Evolutionary conservation across 2,113 vertebrate species (phyloP).

Genomic region (Mobula birostris): DNA sequence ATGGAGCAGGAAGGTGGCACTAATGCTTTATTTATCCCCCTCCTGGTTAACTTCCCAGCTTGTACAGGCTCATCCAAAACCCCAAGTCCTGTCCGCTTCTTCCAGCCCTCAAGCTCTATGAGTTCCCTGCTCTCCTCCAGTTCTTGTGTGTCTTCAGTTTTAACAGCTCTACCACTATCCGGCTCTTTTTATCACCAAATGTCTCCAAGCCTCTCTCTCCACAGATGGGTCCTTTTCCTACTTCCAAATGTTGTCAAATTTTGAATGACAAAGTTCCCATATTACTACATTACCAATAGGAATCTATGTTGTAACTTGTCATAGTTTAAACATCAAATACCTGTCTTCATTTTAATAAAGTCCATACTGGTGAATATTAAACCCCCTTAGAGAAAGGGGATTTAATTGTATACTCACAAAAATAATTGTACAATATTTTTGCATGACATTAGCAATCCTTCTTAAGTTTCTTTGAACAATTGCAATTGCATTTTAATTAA

Average conservation of each 20-base stretch:
- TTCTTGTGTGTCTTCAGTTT: not conserved
- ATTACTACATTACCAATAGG: not conserved
- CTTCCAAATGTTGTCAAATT: not conserved
- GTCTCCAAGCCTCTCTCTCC: not conserved
- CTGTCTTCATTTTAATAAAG: not conserved
- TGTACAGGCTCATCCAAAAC: too few species aligned
- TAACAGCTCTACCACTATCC: not conserved
- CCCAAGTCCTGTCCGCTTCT: not conserved
- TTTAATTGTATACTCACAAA: not conserved
- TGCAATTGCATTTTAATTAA: not conserved
- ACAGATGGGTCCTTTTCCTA: too few species aligned
- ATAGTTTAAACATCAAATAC: not conserved
- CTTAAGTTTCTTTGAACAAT: not conserved
- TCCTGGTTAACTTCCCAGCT: not conserved
- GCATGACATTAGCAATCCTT: not conserved
- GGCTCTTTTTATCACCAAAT: not conserved
- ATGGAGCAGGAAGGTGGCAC: not conserved
- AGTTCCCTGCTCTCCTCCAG: not conserved
- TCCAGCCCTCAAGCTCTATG: not conserved
- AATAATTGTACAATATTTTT: not conserved
- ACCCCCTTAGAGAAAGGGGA: not conserved
- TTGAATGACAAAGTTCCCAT: not conserved
- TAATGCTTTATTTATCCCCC: not conserved
- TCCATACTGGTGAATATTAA: not conserved
- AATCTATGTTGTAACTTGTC: too few species aligned